Conservation (phyloP, 2,113 vertebrate species). For the Motacilla tschutschensis region DNA sequence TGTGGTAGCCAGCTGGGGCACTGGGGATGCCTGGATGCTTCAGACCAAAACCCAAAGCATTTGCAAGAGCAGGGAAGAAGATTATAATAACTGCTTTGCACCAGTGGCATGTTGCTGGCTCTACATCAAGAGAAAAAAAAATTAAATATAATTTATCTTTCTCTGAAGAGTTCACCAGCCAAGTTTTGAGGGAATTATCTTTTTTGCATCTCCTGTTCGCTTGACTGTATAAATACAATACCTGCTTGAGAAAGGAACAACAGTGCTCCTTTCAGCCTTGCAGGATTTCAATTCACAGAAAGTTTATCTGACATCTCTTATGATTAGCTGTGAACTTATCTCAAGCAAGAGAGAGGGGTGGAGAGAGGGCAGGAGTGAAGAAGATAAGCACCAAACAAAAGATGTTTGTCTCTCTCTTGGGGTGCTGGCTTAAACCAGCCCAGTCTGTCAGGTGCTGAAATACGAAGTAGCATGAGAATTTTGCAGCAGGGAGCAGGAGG, state of each 20-base stretch:
- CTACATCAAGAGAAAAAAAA: conserved; percentile 47
- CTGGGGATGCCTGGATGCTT: background rate
- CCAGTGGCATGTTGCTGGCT: conserved; percentile 14
- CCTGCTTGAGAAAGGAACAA: conserved; percentile 49
- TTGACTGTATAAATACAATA: conserved; percentile 60
- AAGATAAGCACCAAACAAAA: conserved; percentile 54
- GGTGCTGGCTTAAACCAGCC: background rate
- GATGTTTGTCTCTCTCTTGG: conserved; percentile 42
- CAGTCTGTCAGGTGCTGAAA: background rate
- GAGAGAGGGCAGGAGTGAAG: background rate
- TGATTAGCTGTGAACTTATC: conserved; percentile 52
- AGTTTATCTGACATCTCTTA: conserved; percentile 54
- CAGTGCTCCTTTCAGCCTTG: conserved; percentile 35
- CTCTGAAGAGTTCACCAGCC: conserved; percentile 24
- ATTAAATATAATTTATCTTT: conserved; percentile 60
- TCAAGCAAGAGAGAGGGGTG: conserved; percentile 10
- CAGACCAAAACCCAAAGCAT: background rate
- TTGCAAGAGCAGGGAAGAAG: background rate
- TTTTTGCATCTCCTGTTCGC: conserved; percentile 33
- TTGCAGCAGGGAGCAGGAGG: background rate
- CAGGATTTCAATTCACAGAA: conserved; percentile 48
- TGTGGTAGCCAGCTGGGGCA: background rate
- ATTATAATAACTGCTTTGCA: background rate
- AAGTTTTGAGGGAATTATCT: conserved; percentile 57
- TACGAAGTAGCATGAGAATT: background rate